Conservation (phyloP, 2,797 vertebrate species). For the Sciurus vulgaris region DNA sequence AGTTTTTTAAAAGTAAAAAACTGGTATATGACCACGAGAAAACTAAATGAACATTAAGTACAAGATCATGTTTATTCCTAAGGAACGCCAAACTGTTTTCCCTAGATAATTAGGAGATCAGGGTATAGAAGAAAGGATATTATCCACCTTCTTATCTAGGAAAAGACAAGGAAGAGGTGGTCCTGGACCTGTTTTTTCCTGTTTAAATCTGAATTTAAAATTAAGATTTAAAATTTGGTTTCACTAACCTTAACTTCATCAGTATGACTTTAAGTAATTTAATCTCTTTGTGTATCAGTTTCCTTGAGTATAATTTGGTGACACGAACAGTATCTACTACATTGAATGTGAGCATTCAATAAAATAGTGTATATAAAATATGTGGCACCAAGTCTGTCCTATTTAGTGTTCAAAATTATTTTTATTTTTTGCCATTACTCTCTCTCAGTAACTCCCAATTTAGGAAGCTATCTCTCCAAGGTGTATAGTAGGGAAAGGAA, state of each 20-base stretch:
- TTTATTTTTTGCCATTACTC: neutral
- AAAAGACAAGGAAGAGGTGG: neutral
- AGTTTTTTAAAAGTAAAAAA: conserved; percentile 47
- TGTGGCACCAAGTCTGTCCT: neutral
- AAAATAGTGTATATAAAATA: neutral
- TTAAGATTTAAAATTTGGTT: neutral
- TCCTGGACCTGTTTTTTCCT: neutral
- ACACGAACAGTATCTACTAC: neutral
- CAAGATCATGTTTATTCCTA: conserved; percentile 40
- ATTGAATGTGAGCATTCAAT: neutral
- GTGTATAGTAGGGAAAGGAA: neutral
- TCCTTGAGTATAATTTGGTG: conserved; percentile 22
- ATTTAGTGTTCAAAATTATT: neutral
- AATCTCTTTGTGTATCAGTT: neutral
- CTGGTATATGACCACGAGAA: neutral
- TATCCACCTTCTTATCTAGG: neutral
- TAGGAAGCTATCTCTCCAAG: neutral
- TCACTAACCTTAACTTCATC: neutral
- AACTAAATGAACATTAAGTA: conserved; percentile 55
- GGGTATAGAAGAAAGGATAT: neutral
- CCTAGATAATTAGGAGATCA: neutral
- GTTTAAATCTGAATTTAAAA: conserved; percentile 6
- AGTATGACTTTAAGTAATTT: neutral
- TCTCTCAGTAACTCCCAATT: neutral
- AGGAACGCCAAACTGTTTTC: neutral